Base-by-base conservation (phyloP, 2,113 vertebrate genomes). In the Seriola quinqueradiata region DNA sequence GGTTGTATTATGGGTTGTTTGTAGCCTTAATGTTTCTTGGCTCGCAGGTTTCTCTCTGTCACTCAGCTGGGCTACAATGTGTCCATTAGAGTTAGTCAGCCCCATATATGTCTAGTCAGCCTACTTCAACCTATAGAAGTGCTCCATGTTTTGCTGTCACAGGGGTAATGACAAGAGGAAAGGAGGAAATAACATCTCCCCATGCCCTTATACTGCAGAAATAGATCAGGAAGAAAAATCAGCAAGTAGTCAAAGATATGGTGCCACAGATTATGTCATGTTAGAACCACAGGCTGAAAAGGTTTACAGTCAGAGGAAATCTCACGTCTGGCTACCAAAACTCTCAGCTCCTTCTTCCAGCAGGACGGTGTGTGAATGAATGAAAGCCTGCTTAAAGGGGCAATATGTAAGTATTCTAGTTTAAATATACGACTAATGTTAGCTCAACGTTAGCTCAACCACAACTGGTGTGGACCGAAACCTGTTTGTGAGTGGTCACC, bases 1-100 rank as follows among this genome's bases (percentile, higher is more conserved):
- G 10, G 21, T 57, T 75, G 36, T 23, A 55, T 63, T 25, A 12
- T 32, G 48, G 73, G 50, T 28, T 60, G 44, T 61, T 76, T 67
- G 23, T 68, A 13, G 21, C 42, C 7, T 21, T 38, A 28, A 50
- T 61, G 32, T 25, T 69, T 38, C 74, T 8, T 2, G 8, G 3
- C 12, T 4, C 36, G 54, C 28, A 59, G 10, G 28, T 77, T 19
- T 68, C 19, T 65, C 16, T 40, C 17, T 2, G 10, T 40, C 4
- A 1, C 1, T 68, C 19, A 12, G n/a, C n/a, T 6, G 13, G 25
- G 28, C 28, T 34, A 6, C 14, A 23, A 19, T 8, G 28, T 60
- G 14, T 77, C 40, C n/a, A 1, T 28, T 19, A 19, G 3, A 52
- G 17, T 42, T 32, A 57, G 17, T 46, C 21, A 72, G 16, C 9